Evolutionary conservation across 2,888 invertebrate species (phyloP), one percentile per base, ranked within the genome.

Genomic region (Anoplius nigerrimus): DNA sequence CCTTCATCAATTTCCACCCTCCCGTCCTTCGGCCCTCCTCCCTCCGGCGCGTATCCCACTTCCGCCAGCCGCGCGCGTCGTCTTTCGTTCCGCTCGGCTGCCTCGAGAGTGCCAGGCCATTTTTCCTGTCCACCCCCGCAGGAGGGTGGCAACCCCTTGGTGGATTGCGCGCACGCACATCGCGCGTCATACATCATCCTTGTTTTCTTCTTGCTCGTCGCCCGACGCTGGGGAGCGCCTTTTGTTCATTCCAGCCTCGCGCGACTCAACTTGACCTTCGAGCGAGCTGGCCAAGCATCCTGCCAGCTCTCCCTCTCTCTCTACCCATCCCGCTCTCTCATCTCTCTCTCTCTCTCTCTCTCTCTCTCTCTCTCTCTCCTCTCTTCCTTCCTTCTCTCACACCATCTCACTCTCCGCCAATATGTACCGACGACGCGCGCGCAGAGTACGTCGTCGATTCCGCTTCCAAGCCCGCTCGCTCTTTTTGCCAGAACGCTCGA

Each of bases 281-380:
- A 34, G 11, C 34, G 34, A 11, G 34, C 34, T 66, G 63, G 59
- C n/a, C 63, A 27, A 20, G 56, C 62, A 51, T 57, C 21, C 45
- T 34, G 34, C 11, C 34, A 34, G 34, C 16, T 61, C 3, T 43
- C 61, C 15, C 24, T 61, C 20, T 21, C 53, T 0, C 22, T 6
- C n/a, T 16, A 0, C 52, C 2, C 42, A 3, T 42, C 11, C 60
- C 16, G 16, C 58, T 22, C n/a, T 15, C 18, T 13, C 51, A 11
- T 18, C 24, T 22, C 5, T 13, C 24, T 42, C 15, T 15, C 20
- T 48, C n/a, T 2, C 0, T 48, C 48, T 15, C 20, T 16, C 11
- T 15, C 15, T 48, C 48, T 16, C 20, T 48, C 48, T 2, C 20
- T 15, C 18, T 8, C 20, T 51, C 20, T 13, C 6, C 15, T 20